Conservation (phyloP, 2,113 vertebrate species). For the Panthera tigris region DNA sequence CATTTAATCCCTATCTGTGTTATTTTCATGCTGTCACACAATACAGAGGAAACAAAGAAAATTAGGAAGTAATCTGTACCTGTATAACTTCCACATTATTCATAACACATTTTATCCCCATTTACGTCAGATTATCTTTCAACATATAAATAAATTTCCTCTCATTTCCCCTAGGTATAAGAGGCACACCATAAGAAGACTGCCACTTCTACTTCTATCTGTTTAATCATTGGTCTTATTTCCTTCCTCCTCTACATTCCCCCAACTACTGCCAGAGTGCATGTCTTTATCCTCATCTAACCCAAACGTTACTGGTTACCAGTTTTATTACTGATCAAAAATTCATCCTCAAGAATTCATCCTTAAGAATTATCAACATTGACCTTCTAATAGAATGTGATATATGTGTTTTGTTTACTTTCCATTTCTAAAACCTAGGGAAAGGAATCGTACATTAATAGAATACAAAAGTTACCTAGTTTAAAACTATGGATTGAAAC, state of each 20-base stretch:
- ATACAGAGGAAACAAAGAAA: background rate
- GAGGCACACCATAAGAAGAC: background rate
- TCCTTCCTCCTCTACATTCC: background rate
- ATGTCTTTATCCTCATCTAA: background rate
- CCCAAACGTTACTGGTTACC: background rate
- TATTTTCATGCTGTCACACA: background rate
- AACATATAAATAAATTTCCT: background rate
- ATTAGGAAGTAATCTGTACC: background rate
- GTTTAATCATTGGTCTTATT: background rate
- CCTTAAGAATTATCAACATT: background rate
- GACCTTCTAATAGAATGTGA: background rate
- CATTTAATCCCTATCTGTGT: slow-evolving; percentile 3
- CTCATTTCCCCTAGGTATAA: background rate
- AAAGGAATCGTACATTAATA: background rate
- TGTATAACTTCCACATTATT: background rate
- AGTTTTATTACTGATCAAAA: background rate
- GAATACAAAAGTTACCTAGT: background rate
- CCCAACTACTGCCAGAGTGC: background rate
- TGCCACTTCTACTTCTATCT: background rate
- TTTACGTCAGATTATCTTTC: background rate
- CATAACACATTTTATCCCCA: background rate
- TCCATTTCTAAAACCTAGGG: background rate
- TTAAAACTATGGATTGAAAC: background rate
- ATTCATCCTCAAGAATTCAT: background rate
- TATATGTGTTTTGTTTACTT: background rate